These are phyloP conservation scores for Steinernema hermaphroditum DNA, from an alignment of 2,888 invertebrate genomes.

Conservation along the genomic window DNA sequence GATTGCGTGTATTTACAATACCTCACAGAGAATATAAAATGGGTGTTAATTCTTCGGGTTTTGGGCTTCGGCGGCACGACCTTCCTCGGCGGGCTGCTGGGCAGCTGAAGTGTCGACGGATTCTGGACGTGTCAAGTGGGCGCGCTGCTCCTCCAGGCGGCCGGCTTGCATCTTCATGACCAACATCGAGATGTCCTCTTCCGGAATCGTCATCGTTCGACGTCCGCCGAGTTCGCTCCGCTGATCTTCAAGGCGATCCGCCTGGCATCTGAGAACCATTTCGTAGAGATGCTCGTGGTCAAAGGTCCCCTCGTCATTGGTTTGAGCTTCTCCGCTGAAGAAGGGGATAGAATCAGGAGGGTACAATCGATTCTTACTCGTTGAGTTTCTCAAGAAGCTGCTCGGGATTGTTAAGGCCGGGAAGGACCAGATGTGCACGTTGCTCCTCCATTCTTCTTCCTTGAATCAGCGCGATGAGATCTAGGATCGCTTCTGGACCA, in stretches of 20 bases:
- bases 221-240: conserved; percentile 55
- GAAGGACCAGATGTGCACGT: conserved; percentile 44
- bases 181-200: conserved; percentile 53
- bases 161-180: conserved; percentile 58
- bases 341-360: not conserved
- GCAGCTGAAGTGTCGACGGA: not conserved
- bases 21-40: not conserved
- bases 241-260: conserved; percentile 60
- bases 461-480: conserved; percentile 46
- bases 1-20: conserved; percentile 7
- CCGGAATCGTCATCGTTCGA: conserved; percentile 11
- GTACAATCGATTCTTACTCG: conserved; percentile 35
- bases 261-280: conserved; percentile 54
- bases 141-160: conserved; percentile 57
- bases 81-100: not conserved
- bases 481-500: conserved; percentile 48
- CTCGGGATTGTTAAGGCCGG: conserved; percentile 39
- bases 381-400: conserved; percentile 39
- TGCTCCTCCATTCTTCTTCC: conserved; percentile 48
- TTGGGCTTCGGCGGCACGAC: not conserved
- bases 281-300: conserved; percentile 46
- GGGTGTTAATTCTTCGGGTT: not conserved
- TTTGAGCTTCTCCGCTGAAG: conserved; percentile 10
- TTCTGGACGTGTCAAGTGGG: conserved; percentile 41
- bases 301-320: conserved; percentile 22